These are phyloP conservation scores for Rallus limicola DNA, from an alignment of 2,113 vertebrate genomes.

Conservation along the genomic window DNA sequence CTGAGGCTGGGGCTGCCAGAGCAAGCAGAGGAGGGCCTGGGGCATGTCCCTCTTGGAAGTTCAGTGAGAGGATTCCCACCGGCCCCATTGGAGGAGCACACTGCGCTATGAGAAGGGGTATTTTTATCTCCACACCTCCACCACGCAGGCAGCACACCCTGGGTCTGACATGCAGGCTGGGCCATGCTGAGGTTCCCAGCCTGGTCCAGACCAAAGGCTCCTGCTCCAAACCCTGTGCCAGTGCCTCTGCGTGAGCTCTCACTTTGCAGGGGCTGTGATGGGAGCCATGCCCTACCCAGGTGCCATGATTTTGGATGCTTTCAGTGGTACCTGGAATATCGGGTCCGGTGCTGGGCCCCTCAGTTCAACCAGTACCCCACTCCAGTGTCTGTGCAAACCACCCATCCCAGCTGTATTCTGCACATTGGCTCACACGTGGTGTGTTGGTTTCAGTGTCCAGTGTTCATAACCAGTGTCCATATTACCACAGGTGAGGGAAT, in stretches of 20 bases:
- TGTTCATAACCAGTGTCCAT: not conserved
- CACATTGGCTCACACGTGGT: accelerated
- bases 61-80: not conserved
- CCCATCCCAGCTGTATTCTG: too few species aligned
- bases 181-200: not conserved
- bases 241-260: accelerated
- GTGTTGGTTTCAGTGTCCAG: not conserved
- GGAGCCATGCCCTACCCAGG: not conserved
- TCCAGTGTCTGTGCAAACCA: too few species aligned
- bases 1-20: not conserved
- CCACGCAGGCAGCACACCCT: accelerated
- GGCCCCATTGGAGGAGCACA: not conserved
- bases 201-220: not conserved
- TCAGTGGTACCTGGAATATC: too few species aligned
- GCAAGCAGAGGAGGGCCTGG: not conserved
- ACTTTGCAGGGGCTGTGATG: accelerated
- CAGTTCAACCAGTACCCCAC: too few species aligned
- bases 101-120: accelerated
- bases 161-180: not conserved
- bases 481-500: not conserved
- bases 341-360: too few species aligned
- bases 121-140: not conserved
- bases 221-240: not conserved
- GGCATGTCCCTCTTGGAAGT: accelerated
- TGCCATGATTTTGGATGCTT: not conserved